These are phyloP conservation scores for Muntiacus muntjak DNA, from an alignment of 2,113 vertebrate genomes.

Conservation along the genomic window DNA sequence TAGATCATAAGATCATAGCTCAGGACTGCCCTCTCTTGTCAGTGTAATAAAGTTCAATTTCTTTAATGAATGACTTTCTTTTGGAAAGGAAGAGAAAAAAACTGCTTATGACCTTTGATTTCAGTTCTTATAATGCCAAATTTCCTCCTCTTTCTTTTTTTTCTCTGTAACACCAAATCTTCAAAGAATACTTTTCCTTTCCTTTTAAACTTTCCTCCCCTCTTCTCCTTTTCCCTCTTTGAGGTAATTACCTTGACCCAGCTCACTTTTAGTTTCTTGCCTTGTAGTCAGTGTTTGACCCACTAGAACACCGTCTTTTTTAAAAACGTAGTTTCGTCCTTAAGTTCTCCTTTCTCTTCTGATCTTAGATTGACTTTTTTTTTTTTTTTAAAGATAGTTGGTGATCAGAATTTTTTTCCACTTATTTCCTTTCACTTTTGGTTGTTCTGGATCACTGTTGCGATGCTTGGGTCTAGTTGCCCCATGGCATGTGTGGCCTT, in stretches of 20 bases:
- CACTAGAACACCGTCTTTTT: not conserved
- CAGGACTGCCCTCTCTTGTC: not conserved
- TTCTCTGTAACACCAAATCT: not conserved
- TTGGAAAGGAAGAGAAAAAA: not conserved
- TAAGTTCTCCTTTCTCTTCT: not conserved
- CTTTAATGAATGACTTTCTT: not conserved
- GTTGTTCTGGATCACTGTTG: not conserved
- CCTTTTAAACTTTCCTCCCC: not conserved
- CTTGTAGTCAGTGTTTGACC: not conserved
- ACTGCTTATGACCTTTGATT: not conserved
- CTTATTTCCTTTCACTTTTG: not conserved
- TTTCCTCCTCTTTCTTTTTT: not conserved
- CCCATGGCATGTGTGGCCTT: not conserved
- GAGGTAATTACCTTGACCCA: not conserved
- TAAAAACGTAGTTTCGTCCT: not conserved
- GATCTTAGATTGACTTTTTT: not conserved
- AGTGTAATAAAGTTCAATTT: not conserved
- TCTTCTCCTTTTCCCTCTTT: not conserved
- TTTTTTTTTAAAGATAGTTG: not conserved
- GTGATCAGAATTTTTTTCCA: not conserved
- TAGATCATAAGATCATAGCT: not conserved
- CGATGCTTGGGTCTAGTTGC: not conserved
- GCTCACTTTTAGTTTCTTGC: not conserved
- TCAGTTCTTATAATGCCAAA: not conserved
- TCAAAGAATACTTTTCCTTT: not conserved